phyloP scores from a whole-genome alignment of 64 coral and sea anemone species.

The Porites lutea region DNA sequence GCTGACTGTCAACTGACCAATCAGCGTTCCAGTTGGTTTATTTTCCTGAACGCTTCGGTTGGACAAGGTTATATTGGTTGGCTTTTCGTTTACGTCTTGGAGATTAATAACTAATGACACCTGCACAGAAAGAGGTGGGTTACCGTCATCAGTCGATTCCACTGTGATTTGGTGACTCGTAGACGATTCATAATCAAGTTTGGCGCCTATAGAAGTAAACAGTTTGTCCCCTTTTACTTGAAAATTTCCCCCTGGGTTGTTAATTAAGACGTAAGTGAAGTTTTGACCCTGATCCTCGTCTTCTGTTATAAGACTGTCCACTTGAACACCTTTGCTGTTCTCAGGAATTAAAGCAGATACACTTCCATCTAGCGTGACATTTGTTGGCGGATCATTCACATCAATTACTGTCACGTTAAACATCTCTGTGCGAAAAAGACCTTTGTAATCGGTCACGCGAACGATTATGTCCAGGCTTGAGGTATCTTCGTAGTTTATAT shows the following conservation, averaged over 20 bases:
- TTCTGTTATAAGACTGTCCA: constrained; percentile 59
- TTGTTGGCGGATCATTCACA: constrained; percentile 74
- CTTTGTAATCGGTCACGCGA: constrained; percentile 74
- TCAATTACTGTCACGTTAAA: constrained; percentile 78
- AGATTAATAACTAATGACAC: constrained; percentile 50
- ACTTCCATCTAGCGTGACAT: constrained; percentile 77
- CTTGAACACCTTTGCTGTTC: constrained; percentile 64
- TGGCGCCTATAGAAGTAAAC: constrained; percentile 33
- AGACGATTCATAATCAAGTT: constrained; percentile 62
- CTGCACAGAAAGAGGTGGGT: constrained; percentile 25
- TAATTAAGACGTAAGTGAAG: constrained; percentile 54
- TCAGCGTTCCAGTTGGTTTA: constrained; percentile 67
- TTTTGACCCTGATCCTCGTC: constrained; percentile 68
- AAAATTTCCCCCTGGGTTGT: constrained; percentile 55
- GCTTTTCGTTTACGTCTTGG: constrained; percentile 79
- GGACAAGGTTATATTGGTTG: constrained; percentile 69
- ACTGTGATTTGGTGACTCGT: constrained; percentile 38
- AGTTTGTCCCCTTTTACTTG: constrained; percentile 55
- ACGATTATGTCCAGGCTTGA: constrained; percentile 58
- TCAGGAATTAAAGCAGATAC: constrained; percentile 47
- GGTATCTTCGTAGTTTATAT: constrained; percentile 68
- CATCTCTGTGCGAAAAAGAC: constrained; percentile 58
- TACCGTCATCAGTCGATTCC: constrained; percentile 65
- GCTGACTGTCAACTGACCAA: constrained; percentile 77
- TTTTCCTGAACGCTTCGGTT: constrained; percentile 71